Conservation (phyloP, 1,140 invertebrate genomes). For the Magallana ariakensis region DNA sequence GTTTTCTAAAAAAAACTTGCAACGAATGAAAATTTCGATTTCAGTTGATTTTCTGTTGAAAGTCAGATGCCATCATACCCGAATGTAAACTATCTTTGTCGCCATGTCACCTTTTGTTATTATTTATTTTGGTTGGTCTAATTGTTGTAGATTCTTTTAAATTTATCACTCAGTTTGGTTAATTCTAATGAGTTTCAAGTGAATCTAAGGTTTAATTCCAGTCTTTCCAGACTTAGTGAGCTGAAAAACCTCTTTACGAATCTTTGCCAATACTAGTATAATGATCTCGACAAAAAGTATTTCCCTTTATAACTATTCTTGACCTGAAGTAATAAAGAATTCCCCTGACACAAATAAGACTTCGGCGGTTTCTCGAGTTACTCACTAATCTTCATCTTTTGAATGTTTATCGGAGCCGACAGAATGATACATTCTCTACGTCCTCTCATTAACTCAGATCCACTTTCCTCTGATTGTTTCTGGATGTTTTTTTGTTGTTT, state of each 20-base stretch:
- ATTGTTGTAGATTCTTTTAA: too few species aligned
- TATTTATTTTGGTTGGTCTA: too few species aligned
- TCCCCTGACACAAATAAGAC: constrained; percentile 18
- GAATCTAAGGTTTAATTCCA: not conserved
- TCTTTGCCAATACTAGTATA: not conserved
- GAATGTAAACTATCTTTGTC: too few species aligned
- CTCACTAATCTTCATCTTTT: constrained; percentile 29
- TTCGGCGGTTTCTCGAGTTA: not conserved
- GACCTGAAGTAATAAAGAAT: constrained; percentile 17
- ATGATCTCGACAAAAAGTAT: not conserved
- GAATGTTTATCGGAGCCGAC: not conserved
- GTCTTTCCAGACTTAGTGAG: not conserved
- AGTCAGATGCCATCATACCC: too few species aligned
- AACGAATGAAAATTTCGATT: too few species aligned
- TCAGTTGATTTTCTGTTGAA: too few species aligned
- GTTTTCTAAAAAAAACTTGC: too few species aligned
- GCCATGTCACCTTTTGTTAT: too few species aligned
- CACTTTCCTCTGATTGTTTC: not conserved
- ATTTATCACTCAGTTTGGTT: too few species aligned
- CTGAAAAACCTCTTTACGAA: not conserved
- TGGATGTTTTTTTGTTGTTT: too few species aligned
- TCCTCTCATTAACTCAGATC: not conserved
- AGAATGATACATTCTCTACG: not conserved
- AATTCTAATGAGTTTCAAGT: not conserved
- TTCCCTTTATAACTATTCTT: not conserved